Base-by-base conservation (phyloP, 2,113 vertebrate genomes). In the Sylvilagus bachmani region DNA sequence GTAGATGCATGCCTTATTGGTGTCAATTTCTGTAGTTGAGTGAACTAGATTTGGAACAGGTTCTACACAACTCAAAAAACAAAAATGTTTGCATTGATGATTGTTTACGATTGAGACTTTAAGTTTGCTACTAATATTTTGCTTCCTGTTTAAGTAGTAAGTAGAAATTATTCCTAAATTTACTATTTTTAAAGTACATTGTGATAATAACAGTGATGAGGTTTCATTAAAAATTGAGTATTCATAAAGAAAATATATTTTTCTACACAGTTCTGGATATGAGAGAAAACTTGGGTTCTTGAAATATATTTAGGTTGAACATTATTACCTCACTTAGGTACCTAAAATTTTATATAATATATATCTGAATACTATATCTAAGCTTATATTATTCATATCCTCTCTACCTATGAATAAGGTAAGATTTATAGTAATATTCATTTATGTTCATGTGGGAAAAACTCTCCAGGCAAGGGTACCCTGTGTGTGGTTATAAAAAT, bases 101-200 rank as follows among this genome's bases (percentile, higher is more conserved):
- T 55, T 62, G 22, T 44, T 87, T 53, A 38, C 4, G 77, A 33
- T 74, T 53, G 5, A 31, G 27, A 84, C 8, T 16, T 77, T 69
- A 53, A 75, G 19, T 36, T 89, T 24, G 80, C 31, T 49, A 8
- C 51, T 89, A 5, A 10, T 71, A 66, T 38, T 24, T 80, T 88
- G 67, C 58, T n/a, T 87, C 66, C 38, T 49, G 67, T 55, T 79
- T 95, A 73, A 90, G 14, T 36, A 86, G 31, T 24, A 21, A 62
- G 31, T 53, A 27, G 49, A 89, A 94, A 78, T 74, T 51, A 33
- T 70, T 58, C 8, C 58, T 64, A 88, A 93, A 31, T n/a, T 49
- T 27, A 85, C 29, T 78, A 79, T 16, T 73, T 82, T 94, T 77
- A 31, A 92, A 86, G 61, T 55, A 67, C 69, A 49, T 86, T 55